phyloP scores from a whole-genome alignment of 2,797 vertebrate genomes.

The Hypotaenidia philippensis region DNA sequence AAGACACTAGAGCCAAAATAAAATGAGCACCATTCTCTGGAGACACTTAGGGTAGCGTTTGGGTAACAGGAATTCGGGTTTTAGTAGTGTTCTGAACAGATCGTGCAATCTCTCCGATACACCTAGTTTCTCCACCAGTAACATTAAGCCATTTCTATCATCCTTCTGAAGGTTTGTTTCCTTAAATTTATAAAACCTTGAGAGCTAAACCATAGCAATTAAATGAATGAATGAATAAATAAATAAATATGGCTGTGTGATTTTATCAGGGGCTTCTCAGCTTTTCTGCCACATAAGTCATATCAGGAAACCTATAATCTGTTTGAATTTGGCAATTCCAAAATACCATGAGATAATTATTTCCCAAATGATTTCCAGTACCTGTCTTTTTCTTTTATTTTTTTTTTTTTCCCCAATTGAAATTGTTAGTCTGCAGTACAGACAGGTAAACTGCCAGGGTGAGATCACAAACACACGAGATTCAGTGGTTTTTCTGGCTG shows the following conservation, averaged over 20 bases:
- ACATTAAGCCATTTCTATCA: not conserved
- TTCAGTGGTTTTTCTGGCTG: not conserved
- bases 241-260: not conserved
- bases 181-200: not conserved
- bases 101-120: accelerated
- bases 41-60: not conserved
- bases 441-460: not conserved
- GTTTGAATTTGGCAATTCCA: not conserved
- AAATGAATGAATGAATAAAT: not conserved
- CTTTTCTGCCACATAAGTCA: not conserved
- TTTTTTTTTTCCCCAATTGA: not conserved
- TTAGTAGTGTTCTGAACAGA: not conserved
- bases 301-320: not conserved
- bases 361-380: not conserved
- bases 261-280: not conserved
- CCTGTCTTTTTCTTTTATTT: not conserved
- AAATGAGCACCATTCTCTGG: not conserved
- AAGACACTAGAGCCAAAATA: not conserved
- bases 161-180: not conserved
- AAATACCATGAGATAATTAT: not conserved
- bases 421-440: not conserved
- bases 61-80: not conserved
- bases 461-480: not conserved
- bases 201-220: not conserved
- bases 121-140: not conserved